These are phyloP conservation scores for Esox lucius DNA, from an alignment of 2,797 vertebrate genomes.

Conservation along the genomic window DNA sequence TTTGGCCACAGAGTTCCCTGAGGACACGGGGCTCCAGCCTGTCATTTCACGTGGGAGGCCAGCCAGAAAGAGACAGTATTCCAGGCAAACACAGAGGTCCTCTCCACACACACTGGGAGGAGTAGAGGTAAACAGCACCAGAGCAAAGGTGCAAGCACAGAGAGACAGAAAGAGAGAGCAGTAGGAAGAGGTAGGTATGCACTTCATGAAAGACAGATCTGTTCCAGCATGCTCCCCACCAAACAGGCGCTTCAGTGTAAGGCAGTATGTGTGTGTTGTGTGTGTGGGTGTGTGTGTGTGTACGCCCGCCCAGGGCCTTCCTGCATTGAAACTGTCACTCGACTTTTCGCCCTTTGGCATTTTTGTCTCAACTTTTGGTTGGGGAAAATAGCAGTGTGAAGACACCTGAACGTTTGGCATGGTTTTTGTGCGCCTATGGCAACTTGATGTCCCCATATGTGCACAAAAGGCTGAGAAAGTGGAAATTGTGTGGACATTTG, in stretches of 20 bases:
- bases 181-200: slow-evolving; percentile 9
- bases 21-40: slow-evolving; percentile 52
- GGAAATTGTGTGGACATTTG: no score
- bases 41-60: slow-evolving; percentile 71
- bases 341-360: no score
- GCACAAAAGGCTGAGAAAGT: no score
- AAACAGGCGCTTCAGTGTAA: slow-evolving; percentile 52
- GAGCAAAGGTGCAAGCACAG: slow-evolving; percentile 61
- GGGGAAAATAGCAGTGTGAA: no score
- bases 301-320: no score
- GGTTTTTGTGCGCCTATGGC: neutral
- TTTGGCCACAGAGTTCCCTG: slow-evolving; percentile 39
- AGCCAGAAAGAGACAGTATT: slow-evolving; percentile 35
- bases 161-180: slow-evolving; percentile 3
- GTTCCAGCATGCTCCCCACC: slow-evolving; percentile 64
- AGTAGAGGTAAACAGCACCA: slow-evolving; percentile 58
- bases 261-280: neutral
- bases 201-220: slow-evolving; percentile 71
- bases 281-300: slow-evolving; percentile 18
- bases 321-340: no score
- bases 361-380: no score
- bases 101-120: slow-evolving; percentile 27
- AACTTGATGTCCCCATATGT: no score
- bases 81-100: slow-evolving; percentile 28
- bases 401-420: slow-evolving; percentile 7